Base-by-base conservation (phyloP, 1,140 invertebrate genomes). In the Lysiphlebus fabarum region DNA sequence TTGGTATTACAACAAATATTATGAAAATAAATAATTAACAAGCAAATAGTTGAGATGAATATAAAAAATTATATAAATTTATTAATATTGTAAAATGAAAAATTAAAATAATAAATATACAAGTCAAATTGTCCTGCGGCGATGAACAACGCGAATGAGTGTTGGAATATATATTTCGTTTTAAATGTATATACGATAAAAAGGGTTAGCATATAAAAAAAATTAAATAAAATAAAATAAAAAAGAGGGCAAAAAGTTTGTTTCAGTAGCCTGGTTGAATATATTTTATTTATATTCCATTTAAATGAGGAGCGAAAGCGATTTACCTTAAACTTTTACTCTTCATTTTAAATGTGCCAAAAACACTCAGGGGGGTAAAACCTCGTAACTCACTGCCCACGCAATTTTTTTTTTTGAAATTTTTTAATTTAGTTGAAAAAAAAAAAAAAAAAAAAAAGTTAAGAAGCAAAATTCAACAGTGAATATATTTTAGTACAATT, bases 341-440 rank as follows among this genome's bases (percentile, higher is more conserved):
- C 60, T 26, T 26, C 17, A 26, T 57, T 42, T 57, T 17, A 7
- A 60, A 58, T 53, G n/a, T 58, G 56, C 60, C 60, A 17, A 26
- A 26, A 26, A 26, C 17, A 26, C 17, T 26, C 17, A 26, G 17
- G 50, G 58, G 44, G 62, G 59, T 53, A 58, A 58, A 58, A 54
- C 60, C 68, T 70, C 65, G 65, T 70, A 67, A 68, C 47, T 68
- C 66, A 67, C 65, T 62, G 51, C 69, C 69, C 63, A 67, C 69
- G 61, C 66, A 41, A 54, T 49, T 44, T 40, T 54, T 55, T 58
- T 44, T 56, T 51, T 36, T 51, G 6, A 7, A 37, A 33, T 38
- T 26, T 51, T 11, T 37, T 37, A n/a, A 7, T 11, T 38, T n/a
- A 51, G 34, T 10, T 33, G 36, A 37, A 37, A 37, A 51, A n/a